Conservation (phyloP, 2,113 vertebrate genomes). For the Psephotus haematonotus region DNA sequence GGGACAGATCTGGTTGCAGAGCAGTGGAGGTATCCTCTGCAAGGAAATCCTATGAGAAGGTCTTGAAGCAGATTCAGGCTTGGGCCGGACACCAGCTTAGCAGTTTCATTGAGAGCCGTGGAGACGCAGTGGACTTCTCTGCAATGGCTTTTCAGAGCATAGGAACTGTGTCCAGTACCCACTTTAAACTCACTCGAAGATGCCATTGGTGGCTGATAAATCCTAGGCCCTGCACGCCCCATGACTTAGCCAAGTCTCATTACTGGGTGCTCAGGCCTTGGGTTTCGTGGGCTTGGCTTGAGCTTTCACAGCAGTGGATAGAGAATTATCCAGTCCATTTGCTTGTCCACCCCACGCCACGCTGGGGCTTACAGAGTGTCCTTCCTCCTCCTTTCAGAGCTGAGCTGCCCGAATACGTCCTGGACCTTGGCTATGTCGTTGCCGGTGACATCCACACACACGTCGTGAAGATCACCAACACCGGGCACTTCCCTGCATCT, state of each 20-base stretch:
- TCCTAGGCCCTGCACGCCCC: neutral
- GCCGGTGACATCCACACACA: slow-evolving; percentile 54
- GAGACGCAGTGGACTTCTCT: neutral
- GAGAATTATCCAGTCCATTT: neutral
- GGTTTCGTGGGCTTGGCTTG: neutral
- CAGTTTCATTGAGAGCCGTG: neutral
- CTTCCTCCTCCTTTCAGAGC: slow-evolving; percentile 64
- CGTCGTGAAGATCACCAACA: slow-evolving; percentile 80
- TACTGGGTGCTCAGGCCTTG: neutral
- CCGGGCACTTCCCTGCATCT: slow-evolving; percentile 75
- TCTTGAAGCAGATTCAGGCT: neutral
- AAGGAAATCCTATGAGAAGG: neutral
- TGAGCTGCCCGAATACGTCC: slow-evolving; percentile 77
- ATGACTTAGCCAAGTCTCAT: neutral
- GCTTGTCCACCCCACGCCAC: no score
- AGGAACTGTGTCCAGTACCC: neutral
- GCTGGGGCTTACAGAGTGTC: neutral
- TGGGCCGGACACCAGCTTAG: neutral
- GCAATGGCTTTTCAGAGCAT: neutral
- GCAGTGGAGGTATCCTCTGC: neutral
- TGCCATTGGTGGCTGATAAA: neutral
- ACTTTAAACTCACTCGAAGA: neutral
- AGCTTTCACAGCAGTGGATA: neutral
- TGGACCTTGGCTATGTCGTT: slow-evolving; percentile 81
- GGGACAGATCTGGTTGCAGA: neutral